Evolutionary conservation across 1,140 invertebrate genomes (phyloP), one percentile per base, ranked within the genome.

Genomic region (Euschistus heros): DNA sequence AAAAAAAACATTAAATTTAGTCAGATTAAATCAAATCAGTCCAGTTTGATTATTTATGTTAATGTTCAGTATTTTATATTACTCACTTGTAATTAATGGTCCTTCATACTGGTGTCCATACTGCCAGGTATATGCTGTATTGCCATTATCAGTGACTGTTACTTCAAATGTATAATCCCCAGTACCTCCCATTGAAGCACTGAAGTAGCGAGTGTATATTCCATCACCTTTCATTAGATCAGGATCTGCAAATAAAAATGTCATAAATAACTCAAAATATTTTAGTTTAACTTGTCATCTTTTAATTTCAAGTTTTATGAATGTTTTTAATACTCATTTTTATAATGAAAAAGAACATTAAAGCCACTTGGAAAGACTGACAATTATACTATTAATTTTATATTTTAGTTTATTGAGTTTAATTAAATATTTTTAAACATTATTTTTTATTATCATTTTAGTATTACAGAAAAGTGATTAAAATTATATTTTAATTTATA

Each of bases 181-280:
- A 22, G 73, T 68, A 26, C 75, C 74, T 44, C 74, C 74, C 62
- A 75, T 71, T 27, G 72, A 73, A n/a, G 79, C 73, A 24, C 78
- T 81, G 67, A 84, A 82, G 69, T 83, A 85, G 60, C 81, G 74
- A 0, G 82, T 81, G 71, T 86, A 87, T 17, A 86, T 75, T 17
- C 85, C 84, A 73, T 87, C 85, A 10, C 80, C 79, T 74, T 79
- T 79, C 18, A 79, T 81, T 14, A 85, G 76, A 73, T 87, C 85
- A 3, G 83, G 81, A 74, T 84, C 84, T 81, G 67, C 18, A 72
- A 68, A 50, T n/a, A 10, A 50, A 50, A 50, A n/a, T 10, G 10
- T 50, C 10, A 50, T 20, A 50, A 50, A 50, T 18, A 50, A 18
- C 22, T 20, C 1, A 50, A 50, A 50, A 20, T 18, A 50, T 18